A percentile compares a stretch with the other conserved stretches of the same genome.
Evolutionary conservation across 2,888 invertebrate species (phyloP).

Genomic region (Callinectes sapidus): DNA sequence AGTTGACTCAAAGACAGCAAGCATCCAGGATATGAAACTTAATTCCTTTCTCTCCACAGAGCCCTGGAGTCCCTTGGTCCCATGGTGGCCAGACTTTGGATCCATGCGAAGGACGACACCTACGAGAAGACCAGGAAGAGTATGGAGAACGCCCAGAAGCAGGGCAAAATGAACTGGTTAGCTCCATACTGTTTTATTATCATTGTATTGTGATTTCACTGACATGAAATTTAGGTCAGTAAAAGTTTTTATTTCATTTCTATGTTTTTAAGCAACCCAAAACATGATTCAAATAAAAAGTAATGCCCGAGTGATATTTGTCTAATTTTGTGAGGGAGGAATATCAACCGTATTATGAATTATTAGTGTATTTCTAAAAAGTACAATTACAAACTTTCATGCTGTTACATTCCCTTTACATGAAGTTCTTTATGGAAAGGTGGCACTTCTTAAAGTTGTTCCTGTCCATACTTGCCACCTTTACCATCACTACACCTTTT

Average conservation of each 20-base stretch:
- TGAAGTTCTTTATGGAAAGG: background rate
- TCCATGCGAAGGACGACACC: slow-evolving; percentile 77
- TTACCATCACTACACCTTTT: background rate
- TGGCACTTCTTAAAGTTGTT: background rate
- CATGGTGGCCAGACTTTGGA: slow-evolving; percentile 76
- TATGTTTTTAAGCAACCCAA: background rate
- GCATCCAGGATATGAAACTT: background rate
- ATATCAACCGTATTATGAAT: background rate
- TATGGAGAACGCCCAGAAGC: slow-evolving; percentile 76
- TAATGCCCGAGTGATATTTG: background rate
- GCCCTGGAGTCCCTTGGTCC: slow-evolving; percentile 75
- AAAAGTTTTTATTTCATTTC: background rate
- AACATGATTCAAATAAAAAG: background rate
- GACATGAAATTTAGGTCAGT: background rate
- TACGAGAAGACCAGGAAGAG: slow-evolving; percentile 76
- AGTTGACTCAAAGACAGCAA: background rate
- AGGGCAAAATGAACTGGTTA: slow-evolving; percentile 76
- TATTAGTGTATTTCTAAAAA: background rate
- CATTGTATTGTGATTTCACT: background rate
- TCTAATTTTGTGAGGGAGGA: background rate
- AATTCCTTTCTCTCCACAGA: slow-evolving; percentile 56
- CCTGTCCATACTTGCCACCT: background rate
- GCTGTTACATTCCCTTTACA: background rate
- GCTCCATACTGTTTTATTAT: slow-evolving; percentile 46
- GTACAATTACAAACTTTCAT: background rate